Base-by-base conservation (phyloP, 2,888 invertebrate species). In the Gymnosoma rotundatum region DNA sequence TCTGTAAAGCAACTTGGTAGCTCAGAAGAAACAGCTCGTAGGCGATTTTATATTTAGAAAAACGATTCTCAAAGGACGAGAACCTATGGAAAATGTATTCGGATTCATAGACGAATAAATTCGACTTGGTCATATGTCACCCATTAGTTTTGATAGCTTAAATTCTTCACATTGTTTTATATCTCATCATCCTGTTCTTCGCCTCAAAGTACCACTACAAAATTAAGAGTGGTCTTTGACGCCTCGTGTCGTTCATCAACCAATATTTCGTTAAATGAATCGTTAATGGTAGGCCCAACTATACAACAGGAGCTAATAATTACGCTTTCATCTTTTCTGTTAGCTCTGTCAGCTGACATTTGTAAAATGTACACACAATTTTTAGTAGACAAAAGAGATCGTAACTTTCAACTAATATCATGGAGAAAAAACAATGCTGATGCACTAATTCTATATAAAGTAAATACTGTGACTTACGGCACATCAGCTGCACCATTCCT, bases 401-500 rank as follows among this genome's bases (percentile, higher is more conserved):
- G 70, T 7, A 70, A 56, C 16, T 72, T 18, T 18, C 78, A 72
- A 9, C 45, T 64, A 9, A 78, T 78, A 9, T 45, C 78, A 0
- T 83, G 72, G 66, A 66, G 66, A 32, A 50, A 50, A 20, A 66
- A 32, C 5, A 38, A 25, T 6, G 25, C 60, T 61, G 64, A 54
- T 45, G 45, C 67, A 21, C 12, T 67, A 20, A 50, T 64, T 36
- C 7, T 60, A 48, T 85, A 25, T 60, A 10, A 60, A 66, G 61
- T 80, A 4, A 67, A 76, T 14, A 58, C 64, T 14, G 32, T 84
- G 12, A 84, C 81, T 0, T 86, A 84, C 45, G 83, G 83, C 10
- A 86, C 83, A 18, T 52, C 83, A 8, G 50, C 83, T 10, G 86
- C 86, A 4, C 83, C 85, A 66, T 85, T 83, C 25, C 50, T 85